Base-by-base conservation (phyloP, 2,797 vertebrate genomes). In the Zalophus californianus region DNA sequence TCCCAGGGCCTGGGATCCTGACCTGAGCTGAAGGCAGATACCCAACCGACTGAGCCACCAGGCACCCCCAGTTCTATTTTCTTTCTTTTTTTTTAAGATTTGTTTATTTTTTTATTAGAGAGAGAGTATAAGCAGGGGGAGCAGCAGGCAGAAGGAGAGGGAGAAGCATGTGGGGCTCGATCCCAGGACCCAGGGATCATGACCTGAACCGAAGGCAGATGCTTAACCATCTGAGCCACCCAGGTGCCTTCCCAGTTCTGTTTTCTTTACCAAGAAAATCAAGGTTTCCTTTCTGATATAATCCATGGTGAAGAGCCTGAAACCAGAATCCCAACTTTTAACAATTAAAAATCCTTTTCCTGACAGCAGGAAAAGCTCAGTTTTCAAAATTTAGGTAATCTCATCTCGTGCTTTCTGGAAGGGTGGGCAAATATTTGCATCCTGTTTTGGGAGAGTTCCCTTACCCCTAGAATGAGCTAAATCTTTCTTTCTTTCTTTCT, bases 391-490 rank as follows among this genome's bases (percentile, higher is more conserved):
- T 80, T 80, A 85, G 20, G 15, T 54, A 68, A 35, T 86, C 21
- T 91, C 15, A 91, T 86, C 15, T 80, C n/a, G 18, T 75, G 44
- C 35, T 90, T 23, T 93, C 32, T 56, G 41, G 50, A 88, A 94
- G 56, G 50, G 23, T 95, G 23, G 72, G 64, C 70, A 91, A 96
- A 93, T 96, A 89, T 82, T 91, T 91, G 64, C 90, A 82, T 91
- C 84, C 29, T 52, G 52, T 84, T 92, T 73, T 92, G 41, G 18
- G 35, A 94, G 7, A 18, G 18, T 41, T 80, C 32, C 52, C 27
- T 86, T 80, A 35, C 14, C 38, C 56, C 25, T 50, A 77, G 32
- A 72, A 58, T 79, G 70, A 90, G 21, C 27, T 27, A 29, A 82
- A 35, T 86, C n/a, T 52, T 89, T 91, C 44, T 93, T 44, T 44